Evolutionary conservation across 2,888 invertebrate genomes (phyloP), one percentile per base, ranked within the genome.

Genomic region (Polylopha cassiicola): DNA sequence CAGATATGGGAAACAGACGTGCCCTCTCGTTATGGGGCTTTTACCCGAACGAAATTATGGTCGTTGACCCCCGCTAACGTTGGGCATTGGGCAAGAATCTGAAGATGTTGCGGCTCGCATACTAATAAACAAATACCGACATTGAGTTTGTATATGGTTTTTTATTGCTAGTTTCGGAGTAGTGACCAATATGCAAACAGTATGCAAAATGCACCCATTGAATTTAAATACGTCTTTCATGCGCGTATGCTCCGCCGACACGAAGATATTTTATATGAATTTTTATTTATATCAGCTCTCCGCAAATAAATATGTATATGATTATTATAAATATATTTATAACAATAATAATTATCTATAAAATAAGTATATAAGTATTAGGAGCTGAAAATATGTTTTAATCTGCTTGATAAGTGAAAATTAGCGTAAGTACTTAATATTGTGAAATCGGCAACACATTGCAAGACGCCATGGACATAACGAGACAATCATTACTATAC

Each of bases 31-130:
- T 38, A 38, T 43, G 28, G 43, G 38, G 38, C 38, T 38, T 43
- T 43, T 33, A 38, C 18, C 29, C 23, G 28, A 32, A 38, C 38
- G 29, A 32, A 34, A 39, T 43, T 20, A 57, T 69, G 74, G 79
- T 77, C 79, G 67, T 65, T 70, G 79, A 79, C 75, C 74, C 55
- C 53, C 41, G 45, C 39, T 50, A 44, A 47, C 65, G 58, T 46
- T 66, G 70, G 64, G 58, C 69, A 65, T 65, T 66, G 65, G 63
- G 61, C 59, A 56, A 56, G 53, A 52, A 54, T 55, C 65, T 65
- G 65, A 61, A 65, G 61, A 65, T 60, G 52, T 41, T 41, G 50
- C 58, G 66, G 60, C 61, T 58, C 59, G 77, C 73, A 76, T 80
- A 73, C 68, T 59, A 72, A 62, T 51, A 57, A 65, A 59, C 48